These are phyloP conservation scores for Rambutsinella grinnellia DNA, from an alignment of 2,888 invertebrate genomes.

Conservation along the genomic window DNA sequence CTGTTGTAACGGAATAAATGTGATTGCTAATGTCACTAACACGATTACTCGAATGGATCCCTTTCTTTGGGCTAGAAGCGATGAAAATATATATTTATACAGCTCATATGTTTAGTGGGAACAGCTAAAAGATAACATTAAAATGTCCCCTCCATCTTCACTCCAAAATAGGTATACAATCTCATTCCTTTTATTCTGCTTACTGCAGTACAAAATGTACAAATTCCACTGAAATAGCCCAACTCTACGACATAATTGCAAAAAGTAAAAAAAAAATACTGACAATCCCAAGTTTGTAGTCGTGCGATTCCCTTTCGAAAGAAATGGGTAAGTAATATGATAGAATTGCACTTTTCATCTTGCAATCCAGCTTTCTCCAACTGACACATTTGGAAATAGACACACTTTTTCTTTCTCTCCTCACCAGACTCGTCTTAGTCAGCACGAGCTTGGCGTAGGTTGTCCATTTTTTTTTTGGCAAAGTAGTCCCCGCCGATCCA, in stretches of 20 bases:
- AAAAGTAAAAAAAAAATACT: not conserved
- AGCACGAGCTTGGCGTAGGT: not conserved
- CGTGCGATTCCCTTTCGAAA: not conserved
- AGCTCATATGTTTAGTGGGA: not conserved
- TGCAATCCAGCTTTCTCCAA: too few relatives aligned
- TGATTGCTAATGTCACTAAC: not conserved
- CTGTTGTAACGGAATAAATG: not conserved
- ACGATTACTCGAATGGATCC: not conserved
- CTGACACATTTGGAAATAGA: too few relatives aligned
- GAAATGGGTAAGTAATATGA: not conserved
- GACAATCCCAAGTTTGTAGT: too few relatives aligned
- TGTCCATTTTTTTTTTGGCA: constrained; percentile 7
- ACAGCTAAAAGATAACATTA: not conserved
- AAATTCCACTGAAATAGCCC: not conserved
- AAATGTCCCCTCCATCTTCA: not conserved
- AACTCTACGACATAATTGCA: not conserved
- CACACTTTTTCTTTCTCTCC: not conserved
- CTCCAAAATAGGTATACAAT: not conserved
- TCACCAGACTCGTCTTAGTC: not conserved
- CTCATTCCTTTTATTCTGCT: not conserved
- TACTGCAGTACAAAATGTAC: not conserved
- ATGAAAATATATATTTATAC: too few relatives aligned
- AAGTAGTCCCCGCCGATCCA: constrained; percentile 58
- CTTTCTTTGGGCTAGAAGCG: not conserved
- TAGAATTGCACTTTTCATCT: not conserved